phyloP scores from a whole-genome alignment of 2,888 invertebrate species.

The Cryptus armator region DNA sequence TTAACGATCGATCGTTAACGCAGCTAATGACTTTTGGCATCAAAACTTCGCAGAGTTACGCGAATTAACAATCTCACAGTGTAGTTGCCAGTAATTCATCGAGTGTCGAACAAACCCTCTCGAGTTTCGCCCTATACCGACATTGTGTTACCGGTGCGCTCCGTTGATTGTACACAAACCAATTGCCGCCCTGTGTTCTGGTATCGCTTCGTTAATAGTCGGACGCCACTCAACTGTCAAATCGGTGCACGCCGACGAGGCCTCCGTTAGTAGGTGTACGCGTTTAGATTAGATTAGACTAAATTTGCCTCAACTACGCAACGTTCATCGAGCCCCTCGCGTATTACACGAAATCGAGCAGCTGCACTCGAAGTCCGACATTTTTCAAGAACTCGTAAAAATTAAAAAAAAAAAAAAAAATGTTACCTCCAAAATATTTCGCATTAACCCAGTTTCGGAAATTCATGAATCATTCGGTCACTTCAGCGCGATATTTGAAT shows the following conservation, averaged over 20 bases:
- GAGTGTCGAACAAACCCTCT: background rate
- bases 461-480: too few species aligned
- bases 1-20: background rate
- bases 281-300: conserved; percentile 51
- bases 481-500: too few species aligned
- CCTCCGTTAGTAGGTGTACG: conserved; percentile 1
- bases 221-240: conserved; percentile 46
- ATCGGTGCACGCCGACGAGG: conserved; percentile 14
- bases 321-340: background rate
- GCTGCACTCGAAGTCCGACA: background rate
- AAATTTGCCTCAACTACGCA: conserved; percentile 35
- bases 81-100: background rate
- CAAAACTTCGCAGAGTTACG: background rate
- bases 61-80: background rate
- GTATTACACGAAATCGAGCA: background rate
- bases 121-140: background rate
- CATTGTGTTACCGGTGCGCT: background rate
- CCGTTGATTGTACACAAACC: conserved; percentile 16
- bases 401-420: too few species aligned
- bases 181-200: conserved; percentile 17
- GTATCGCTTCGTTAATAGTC: conserved; percentile 41
- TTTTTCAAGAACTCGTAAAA: background rate
- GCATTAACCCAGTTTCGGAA: too few species aligned
- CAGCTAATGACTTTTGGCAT: background rate
- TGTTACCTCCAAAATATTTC: too few species aligned